A percentile compares a stretch with the other conserved stretches of the same genome.
Evolutionary conservation across 1,140 invertebrate species (phyloP).

Genomic region (Rhysida immarginata): DNA sequence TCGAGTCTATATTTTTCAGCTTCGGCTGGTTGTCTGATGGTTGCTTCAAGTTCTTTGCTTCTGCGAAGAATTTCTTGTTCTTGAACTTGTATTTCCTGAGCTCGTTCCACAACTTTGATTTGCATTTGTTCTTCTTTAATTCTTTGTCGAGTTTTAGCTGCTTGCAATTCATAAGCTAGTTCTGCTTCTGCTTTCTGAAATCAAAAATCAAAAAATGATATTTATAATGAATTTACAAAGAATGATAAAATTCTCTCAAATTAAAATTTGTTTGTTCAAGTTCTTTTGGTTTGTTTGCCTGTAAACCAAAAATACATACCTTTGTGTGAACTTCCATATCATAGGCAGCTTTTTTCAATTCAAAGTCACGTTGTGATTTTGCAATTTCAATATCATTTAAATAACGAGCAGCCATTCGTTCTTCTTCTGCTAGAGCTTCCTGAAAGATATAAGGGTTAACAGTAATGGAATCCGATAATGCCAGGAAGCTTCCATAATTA

Average conservation of each 20-base stretch:
- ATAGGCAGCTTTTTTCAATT: conserved; percentile 91
- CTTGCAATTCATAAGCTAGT: conserved; percentile 84
- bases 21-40: conserved; percentile 75
- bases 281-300: no score
- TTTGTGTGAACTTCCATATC: conserved; percentile 94
- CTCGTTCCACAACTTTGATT: conserved; percentile 80
- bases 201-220: conserved; percentile 13
- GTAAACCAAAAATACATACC: no score
- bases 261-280: background rate
- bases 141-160: conserved; percentile 85
- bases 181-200: conserved; percentile 75
- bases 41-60: conserved; percentile 78
- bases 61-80: conserved; percentile 55
- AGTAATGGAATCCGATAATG: no score
- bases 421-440: conserved; percentile 90
- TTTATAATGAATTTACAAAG: no score
- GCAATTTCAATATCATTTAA: conserved; percentile 92
- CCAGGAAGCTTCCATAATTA: no score
- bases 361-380: conserved; percentile 88
- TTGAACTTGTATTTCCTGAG: conserved; percentile 85
- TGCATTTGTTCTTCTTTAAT: conserved; percentile 97
- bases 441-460: no score
- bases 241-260: background rate
- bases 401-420: conserved; percentile 63
- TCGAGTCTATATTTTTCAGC: conserved; percentile 64